Conservation (phyloP, 2,797 vertebrate genomes). For the Microctenopoma steveboyesi region DNA sequence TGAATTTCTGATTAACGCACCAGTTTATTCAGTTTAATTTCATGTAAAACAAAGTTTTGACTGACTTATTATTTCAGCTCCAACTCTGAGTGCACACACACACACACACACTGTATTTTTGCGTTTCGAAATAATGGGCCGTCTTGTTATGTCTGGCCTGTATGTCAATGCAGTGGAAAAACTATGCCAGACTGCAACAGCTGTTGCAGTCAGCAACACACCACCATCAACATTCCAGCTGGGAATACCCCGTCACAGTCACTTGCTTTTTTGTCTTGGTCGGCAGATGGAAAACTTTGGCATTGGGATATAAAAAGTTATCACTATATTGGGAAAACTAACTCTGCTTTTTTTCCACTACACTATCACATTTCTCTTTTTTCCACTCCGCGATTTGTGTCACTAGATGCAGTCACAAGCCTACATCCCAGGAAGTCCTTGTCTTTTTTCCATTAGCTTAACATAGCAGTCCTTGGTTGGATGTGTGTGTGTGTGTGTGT, state of each 20-base stretch:
- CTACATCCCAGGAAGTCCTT: conserved; percentile 40
- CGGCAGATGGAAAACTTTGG: conserved; percentile 54
- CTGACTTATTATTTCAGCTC: background rate
- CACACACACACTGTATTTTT: background rate
- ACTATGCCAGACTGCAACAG: conserved; percentile 44
- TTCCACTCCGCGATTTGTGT: conserved; percentile 45
- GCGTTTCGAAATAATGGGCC: conserved; percentile 13
- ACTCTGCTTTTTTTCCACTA: conserved; percentile 23
- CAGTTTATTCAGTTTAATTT: no score
- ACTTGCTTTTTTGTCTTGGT: conserved; percentile 34
- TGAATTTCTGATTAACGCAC: no score
- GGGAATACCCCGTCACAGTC: conserved; percentile 44
- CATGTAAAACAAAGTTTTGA: background rate
- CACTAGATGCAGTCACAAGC: conserved; percentile 47
- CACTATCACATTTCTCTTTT: conserved; percentile 47
- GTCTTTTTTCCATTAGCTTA: conserved; percentile 68
- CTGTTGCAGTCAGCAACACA: conserved; percentile 55
- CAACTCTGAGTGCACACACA: background rate
- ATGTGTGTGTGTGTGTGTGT: conserved; percentile 27
- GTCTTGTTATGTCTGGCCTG: conserved; percentile 5
- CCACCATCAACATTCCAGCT: conserved; percentile 53
- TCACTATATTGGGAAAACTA: conserved; percentile 1
- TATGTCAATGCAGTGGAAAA: conserved; percentile 41
- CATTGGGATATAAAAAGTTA: conserved; percentile 44
- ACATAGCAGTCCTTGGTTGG: conserved; percentile 62